Evolutionary conservation across 2,888 invertebrate species (phyloP).

Genomic region (Chelonus formosanus): DNA sequence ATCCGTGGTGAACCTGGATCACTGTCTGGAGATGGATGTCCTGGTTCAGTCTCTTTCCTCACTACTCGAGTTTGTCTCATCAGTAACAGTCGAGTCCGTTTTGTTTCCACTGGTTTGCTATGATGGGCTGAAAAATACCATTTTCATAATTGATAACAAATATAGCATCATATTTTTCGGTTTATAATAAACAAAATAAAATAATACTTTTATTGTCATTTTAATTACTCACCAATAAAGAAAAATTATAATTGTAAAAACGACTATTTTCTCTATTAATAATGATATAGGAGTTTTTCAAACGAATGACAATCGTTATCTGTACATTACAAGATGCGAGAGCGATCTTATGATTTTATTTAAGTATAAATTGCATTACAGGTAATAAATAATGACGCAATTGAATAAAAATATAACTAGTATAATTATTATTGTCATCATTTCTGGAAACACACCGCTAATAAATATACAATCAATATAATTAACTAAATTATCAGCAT

Average conservation of each 20-base stretch:
- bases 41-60: conserved; percentile 72
- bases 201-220: too few relatives aligned
- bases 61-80: conserved; percentile 73
- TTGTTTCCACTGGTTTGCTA: conserved; percentile 67
- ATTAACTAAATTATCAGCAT: conserved; percentile 12
- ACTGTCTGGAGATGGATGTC: conserved; percentile 63
- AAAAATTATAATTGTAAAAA: too few relatives aligned
- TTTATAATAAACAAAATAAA: too few relatives aligned
- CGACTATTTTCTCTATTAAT: too few relatives aligned
- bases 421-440: conserved; percentile 33
- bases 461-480: conserved; percentile 1
- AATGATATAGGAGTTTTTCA: too few relatives aligned
- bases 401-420: conserved; percentile 25
- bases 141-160: neutral
- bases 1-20: conserved; percentile 59
- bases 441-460: conserved; percentile 18
- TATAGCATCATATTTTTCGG: too few relatives aligned
- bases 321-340: conserved; percentile 8
- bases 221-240: too few relatives aligned
- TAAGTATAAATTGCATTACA: conserved; percentile 35
- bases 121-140: conserved; percentile 40
- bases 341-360: conserved; percentile 26
- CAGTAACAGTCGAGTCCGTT: conserved; percentile 70
- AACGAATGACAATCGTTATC: too few relatives aligned
- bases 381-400: conserved; percentile 28